Conservation (phyloP, 2,113 vertebrate genomes). For the Hiodon alosoides region DNA sequence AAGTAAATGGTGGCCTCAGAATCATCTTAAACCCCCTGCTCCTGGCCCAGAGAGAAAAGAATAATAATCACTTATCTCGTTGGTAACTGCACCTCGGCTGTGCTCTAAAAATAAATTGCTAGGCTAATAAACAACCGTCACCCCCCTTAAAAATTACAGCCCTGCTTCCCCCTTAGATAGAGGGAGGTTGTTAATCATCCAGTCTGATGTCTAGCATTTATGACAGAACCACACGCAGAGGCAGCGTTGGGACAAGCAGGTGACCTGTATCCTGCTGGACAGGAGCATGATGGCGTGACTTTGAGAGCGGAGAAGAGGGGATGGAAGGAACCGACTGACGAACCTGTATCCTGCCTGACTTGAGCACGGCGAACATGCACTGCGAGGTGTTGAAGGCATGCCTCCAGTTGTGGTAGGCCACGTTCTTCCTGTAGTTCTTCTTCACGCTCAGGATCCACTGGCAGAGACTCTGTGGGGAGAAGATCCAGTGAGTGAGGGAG, state of each 20-base stretch:
- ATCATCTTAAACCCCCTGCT: background rate
- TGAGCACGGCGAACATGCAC: constrained; percentile 93
- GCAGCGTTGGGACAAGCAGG: background rate
- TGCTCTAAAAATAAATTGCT: constrained; percentile 12
- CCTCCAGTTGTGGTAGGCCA: constrained; percentile 97
- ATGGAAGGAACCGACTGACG: constrained; percentile 15
- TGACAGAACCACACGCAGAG: too few species aligned
- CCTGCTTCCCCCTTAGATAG: background rate
- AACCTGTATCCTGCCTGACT: constrained; percentile 90
- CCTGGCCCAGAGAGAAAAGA: background rate
- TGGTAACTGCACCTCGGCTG: background rate
- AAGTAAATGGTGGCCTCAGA: too few species aligned
- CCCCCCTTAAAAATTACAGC: background rate
- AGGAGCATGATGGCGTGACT: background rate
- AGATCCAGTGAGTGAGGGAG: background rate
- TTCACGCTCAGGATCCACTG: constrained; percentile 95
- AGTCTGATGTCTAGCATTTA: too few species aligned
- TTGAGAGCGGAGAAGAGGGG: background rate
- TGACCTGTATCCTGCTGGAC: background rate
- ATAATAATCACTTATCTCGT: background rate
- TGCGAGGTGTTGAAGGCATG: constrained; percentile 95
- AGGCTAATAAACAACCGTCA: background rate
- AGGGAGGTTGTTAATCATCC: background rate
- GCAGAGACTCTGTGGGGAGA: constrained; percentile 76
- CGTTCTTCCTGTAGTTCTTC: constrained; percentile 95